Evolutionary conservation across 2,113 vertebrate genomes (phyloP), one percentile per base, ranked within the genome.

Genomic region (Bucco capensis): DNA sequence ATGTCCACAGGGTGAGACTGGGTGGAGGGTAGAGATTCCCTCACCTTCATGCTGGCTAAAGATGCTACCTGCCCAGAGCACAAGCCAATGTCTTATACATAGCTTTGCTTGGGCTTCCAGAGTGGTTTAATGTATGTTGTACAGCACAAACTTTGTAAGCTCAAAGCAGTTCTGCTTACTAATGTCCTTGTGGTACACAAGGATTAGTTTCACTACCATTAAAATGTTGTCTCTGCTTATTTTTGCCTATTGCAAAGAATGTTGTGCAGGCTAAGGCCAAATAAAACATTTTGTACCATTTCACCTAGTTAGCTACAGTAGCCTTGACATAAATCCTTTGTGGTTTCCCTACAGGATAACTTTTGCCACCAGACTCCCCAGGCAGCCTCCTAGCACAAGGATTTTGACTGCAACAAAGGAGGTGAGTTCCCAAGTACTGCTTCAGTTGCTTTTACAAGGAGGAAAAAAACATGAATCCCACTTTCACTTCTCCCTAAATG

Each of bases 31-130:
- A 47, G 72, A 76, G 22, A 15, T 31, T 75, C 38, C 37, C 16
- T 14, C 18, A 38, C 9, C 31, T 23, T 10, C 1, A 0, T 53
- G 35, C 50, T 66, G 47, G 31, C 33, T 50, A 60, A 9, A 86
- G 65, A 53, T 54, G 28, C 18, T 72, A 5, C 18, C 38, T 70
- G 9, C 15, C n/a, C 56, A 46, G 23, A 47, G 28, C 54, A 88
- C 1, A 6, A 46, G 33, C 22, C 17, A 33, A 2, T 1, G 0
- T 37, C 67, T 49, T 44, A 16, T 1, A 70, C 24, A 14, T 30
- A 27, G 6, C 42, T 73, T 77, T 80, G 19, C 64, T 35, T 53
- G 28, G 19, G 15, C 54, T 67, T 16, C 23, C 31, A 28, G n/a
- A 28, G 8, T n/a, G 28, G 11, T 77, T 86, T 57, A 33, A 51